Evolutionary conservation across 2,113 vertebrate species (phyloP), one percentile per base, ranked within the genome.

Genomic region (Sinocyclocheilus grahami): DNA sequence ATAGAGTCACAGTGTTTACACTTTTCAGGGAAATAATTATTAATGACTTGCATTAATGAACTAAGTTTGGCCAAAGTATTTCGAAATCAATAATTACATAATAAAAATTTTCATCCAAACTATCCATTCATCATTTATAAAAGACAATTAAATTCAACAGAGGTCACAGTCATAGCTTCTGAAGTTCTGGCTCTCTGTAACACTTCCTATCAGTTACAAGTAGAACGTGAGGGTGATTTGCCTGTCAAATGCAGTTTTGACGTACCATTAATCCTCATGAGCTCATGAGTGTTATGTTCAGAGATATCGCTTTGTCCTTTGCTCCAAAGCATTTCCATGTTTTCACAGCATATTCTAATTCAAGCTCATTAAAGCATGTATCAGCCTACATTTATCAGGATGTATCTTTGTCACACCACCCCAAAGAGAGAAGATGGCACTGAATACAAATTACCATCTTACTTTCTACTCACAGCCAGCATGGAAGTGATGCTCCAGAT

Each of bases 401-500:
- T 85, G 78, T 69, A 55, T 85, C 62, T 77, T 62, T 67, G 78
- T 76, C 77, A 63, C 46, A 60, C 58, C 58, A 71, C 51, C 39
- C 37, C 58, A 53, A 82, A 81, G 30, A 63, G 69, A 81, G 67
- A 81, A 18, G 46, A 39, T 7, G 16, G 22, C 46, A 62, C 53
- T 74, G 67, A 86, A 86, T 86, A 42, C 67, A 86, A 42, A 62
- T 82, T 71, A 48, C 62, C 53, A 30, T 60, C 71, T 81, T 27
- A 62, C 85, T 81, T 72, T 62, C n/a, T 81, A 30, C 85, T 81
- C 78, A 37, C 55, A 72, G 65, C 37, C 55, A 33, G 55, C 10
- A n/a, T 48, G 84, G n/a, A 65, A 82, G n/a, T 33, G n/a, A 20
- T 53, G 79, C 85, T 79, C 81, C 67, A 33, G 58, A 91, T 91